Conservation (phyloP, 2,113 vertebrate genomes). For the Amphiprion percula region DNA sequence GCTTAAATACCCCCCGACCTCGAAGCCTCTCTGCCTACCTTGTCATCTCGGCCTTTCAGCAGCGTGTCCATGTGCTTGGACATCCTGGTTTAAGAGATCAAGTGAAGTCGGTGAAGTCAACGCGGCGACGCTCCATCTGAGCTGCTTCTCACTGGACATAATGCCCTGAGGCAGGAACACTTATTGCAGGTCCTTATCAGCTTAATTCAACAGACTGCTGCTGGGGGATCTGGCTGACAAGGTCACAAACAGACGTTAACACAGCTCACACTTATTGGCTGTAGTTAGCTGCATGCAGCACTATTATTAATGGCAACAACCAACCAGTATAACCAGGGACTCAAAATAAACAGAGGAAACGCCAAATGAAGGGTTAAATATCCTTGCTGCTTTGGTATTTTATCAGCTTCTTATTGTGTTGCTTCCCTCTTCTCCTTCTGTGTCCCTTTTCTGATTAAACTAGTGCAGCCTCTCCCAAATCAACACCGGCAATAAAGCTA, state of each 20-base stretch:
- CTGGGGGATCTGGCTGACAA: conserved; percentile 60
- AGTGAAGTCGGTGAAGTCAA: conserved; percentile 24
- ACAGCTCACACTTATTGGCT: conserved; percentile 22
- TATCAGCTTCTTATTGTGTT: conserved; percentile 5
- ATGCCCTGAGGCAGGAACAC: conserved; percentile 33
- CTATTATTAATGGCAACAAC: not conserved
- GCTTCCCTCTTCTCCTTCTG: not conserved
- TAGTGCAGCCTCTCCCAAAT: conserved; percentile 14
- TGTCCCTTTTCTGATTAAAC: not conserved
- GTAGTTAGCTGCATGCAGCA: conserved; percentile 2
- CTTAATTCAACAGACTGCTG: conserved; percentile 81
- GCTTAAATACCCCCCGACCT: not conserved
- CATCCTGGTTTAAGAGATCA: conserved; percentile 20
- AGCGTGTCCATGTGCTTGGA: conserved; percentile 63
- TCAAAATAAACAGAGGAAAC: not conserved
- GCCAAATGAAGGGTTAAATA: not conserved
- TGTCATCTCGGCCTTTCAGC: conserved; percentile 69
- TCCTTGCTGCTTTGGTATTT: conserved; percentile 1
- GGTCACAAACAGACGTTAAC: conserved; percentile 63
- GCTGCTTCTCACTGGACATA: conserved; percentile 45
- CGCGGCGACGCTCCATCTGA: conserved; percentile 42
- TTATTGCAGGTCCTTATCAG: conserved; percentile 80
- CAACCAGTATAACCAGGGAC: not conserved
- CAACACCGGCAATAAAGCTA: conserved; percentile 30
- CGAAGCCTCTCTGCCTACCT: conserved; percentile 61